These are phyloP conservation scores for Yponomeuta evonymella DNA, from an alignment of 2,888 invertebrate species.

Conservation along the genomic window DNA sequence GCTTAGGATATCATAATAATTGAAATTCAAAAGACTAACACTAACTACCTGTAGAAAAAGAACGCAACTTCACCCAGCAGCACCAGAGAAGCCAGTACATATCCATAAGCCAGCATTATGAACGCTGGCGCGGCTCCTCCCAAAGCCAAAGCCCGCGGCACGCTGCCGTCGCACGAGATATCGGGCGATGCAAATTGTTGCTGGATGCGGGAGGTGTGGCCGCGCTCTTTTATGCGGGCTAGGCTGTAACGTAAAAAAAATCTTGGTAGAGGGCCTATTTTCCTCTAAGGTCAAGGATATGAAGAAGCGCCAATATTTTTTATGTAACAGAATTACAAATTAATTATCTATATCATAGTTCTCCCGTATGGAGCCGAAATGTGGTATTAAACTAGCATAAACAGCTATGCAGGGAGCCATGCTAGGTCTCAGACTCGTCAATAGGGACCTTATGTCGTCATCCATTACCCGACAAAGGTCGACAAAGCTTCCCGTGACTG, in stretches of 20 bases:
- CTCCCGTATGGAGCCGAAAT: too few species aligned
- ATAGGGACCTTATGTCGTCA: too few species aligned
- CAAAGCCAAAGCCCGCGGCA: conserved; percentile 52
- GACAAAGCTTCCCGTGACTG: too few species aligned
- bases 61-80: conserved; percentile 48
- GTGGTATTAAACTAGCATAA: too few species aligned
- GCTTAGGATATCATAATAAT: neutral
- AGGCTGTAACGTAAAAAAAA: conserved; percentile 31
- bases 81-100: conserved; percentile 21
- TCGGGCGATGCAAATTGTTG: conserved; percentile 31
- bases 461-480: too few species aligned
- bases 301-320: too few species aligned
- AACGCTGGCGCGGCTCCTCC: conserved; percentile 65
- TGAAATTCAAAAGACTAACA: neutral
- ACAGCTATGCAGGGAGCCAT: too few species aligned
- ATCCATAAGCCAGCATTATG: conserved; percentile 36
- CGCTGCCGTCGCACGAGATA: conserved; percentile 47
- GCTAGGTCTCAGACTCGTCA: too few species aligned
- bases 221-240: conserved; percentile 46
- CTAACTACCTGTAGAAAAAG: neutral
- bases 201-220: conserved; percentile 45
- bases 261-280: too few species aligned
- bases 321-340: too few species aligned
- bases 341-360: too few species aligned
- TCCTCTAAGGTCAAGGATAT: too few species aligned